Conservation (phyloP, 2,113 vertebrate genomes). For the Capra hircus region DNA sequence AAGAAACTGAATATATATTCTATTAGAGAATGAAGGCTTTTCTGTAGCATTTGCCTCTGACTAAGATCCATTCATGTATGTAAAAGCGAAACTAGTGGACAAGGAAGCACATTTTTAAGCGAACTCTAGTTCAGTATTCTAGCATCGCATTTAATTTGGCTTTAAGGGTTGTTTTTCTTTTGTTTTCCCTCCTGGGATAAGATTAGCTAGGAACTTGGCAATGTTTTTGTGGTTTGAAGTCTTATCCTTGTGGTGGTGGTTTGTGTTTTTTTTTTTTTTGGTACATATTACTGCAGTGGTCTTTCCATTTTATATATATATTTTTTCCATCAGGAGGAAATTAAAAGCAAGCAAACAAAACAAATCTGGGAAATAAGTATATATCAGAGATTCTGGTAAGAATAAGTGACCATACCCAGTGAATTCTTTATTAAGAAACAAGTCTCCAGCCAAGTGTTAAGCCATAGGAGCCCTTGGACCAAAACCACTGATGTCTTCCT, state of each 20-base stretch:
- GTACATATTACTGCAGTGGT: not conserved
- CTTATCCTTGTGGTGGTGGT: not conserved
- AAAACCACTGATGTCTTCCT: not conserved
- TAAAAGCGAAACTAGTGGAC: not conserved
- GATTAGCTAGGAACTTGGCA: slow-evolving; percentile 27
- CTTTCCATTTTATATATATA: not conserved
- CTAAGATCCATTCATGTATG: not conserved
- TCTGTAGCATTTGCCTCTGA: not conserved
- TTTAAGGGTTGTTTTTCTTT: not conserved
- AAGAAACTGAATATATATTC: not conserved
- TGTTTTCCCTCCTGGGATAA: slow-evolving; percentile 38
- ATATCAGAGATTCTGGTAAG: not conserved
- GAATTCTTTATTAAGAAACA: not conserved
- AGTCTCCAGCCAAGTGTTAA: not conserved
- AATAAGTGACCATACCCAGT: not conserved
- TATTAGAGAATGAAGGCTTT: not conserved
- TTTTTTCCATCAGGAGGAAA: not conserved
- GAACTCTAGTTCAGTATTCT: not conserved
- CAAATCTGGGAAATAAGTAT: slow-evolving; percentile 4
- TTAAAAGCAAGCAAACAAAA: not conserved
- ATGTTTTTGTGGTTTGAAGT: not conserved
- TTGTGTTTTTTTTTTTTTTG: not conserved
- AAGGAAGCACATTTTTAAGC: not conserved
- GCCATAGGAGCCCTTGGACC: not conserved
- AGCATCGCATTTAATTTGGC: slow-evolving; percentile 12